These are phyloP conservation scores for Dinomys branickii DNA, from an alignment of 2,113 vertebrate species.

Conservation along the genomic window DNA sequence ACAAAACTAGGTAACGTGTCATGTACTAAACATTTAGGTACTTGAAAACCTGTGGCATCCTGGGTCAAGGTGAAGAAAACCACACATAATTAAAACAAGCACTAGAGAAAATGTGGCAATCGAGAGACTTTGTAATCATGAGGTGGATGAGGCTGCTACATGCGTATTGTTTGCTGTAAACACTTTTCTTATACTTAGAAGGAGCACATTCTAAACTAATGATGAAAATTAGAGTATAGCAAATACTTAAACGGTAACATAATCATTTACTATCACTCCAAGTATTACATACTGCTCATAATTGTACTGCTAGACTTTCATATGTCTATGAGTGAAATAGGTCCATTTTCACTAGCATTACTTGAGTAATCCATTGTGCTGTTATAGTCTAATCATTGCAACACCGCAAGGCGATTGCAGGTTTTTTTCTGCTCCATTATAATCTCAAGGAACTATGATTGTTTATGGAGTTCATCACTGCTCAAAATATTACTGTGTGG, in stretches of 20 bases:
- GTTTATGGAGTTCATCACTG: not conserved
- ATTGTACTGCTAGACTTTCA: too few species aligned
- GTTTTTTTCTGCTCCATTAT: not conserved
- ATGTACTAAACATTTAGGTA: not conserved
- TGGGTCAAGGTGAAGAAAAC: not conserved
- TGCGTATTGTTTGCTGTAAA: not conserved
- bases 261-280: not conserved
- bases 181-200: not conserved
- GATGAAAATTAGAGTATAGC: not conserved
- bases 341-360: not conserved
- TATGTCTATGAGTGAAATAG: not conserved
- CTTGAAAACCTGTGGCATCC: fast-evolving
- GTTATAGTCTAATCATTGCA: not conserved
- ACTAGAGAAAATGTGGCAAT: not conserved
- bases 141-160: not conserved
- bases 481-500: not conserved
- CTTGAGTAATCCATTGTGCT: not conserved
- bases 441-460: not conserved
- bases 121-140: too few species aligned
- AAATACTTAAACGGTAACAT: too few species aligned
- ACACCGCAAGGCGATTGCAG: not conserved
- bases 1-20: not conserved
- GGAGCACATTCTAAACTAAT: not conserved
- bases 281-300: not conserved
- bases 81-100: not conserved